Evolutionary conservation across 2,888 invertebrate species (phyloP).

Genomic region (Parnassius apollo): DNA sequence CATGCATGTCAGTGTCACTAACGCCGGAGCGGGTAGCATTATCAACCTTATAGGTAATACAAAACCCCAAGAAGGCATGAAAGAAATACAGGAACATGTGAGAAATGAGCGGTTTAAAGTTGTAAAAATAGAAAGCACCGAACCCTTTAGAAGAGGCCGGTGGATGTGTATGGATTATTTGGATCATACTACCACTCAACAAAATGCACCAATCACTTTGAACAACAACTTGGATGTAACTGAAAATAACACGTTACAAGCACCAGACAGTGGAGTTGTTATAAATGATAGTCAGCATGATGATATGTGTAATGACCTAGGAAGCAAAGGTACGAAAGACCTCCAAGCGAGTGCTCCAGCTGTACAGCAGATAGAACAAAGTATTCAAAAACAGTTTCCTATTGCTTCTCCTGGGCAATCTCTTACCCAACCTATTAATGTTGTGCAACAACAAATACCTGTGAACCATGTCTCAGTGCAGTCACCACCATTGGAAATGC

Average conservation of each 20-base stretch:
- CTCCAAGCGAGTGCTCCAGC: slow-evolving; percentile 67
- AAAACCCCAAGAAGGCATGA: slow-evolving; percentile 79
- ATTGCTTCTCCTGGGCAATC: slow-evolving; percentile 79
- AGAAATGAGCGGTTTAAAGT: slow-evolving; percentile 94
- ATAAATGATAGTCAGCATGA: slow-evolving; percentile 78
- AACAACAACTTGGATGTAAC: slow-evolving; percentile 74
- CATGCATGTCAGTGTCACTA: slow-evolving; percentile 83
- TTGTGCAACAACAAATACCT: slow-evolving; percentile 72
- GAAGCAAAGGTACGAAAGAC: slow-evolving; percentile 74
- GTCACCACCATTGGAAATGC: slow-evolving; percentile 76
- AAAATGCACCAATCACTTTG: slow-evolving; percentile 71
- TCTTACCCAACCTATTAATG: slow-evolving; percentile 71
- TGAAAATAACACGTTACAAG: slow-evolving; percentile 63
- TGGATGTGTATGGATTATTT: slow-evolving; percentile 98
- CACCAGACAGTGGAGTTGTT: slow-evolving; percentile 77
- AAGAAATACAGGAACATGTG: slow-evolving; percentile 86
- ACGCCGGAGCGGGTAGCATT: slow-evolving; percentile 83
- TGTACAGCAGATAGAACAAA: slow-evolving; percentile 75
- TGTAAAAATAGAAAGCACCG: slow-evolving; percentile 97
- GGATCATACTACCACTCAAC: slow-evolving; percentile 87
- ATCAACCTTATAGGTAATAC: slow-evolving; percentile 80
- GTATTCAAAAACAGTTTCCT: slow-evolving; percentile 75
- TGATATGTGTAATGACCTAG: slow-evolving; percentile 73
- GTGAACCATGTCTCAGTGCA: slow-evolving; percentile 73
- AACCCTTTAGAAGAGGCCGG: slow-evolving; percentile 94